Evolutionary conservation across 1,140 invertebrate genomes (phyloP).

Genomic region (Oscheius sp.): DNA sequence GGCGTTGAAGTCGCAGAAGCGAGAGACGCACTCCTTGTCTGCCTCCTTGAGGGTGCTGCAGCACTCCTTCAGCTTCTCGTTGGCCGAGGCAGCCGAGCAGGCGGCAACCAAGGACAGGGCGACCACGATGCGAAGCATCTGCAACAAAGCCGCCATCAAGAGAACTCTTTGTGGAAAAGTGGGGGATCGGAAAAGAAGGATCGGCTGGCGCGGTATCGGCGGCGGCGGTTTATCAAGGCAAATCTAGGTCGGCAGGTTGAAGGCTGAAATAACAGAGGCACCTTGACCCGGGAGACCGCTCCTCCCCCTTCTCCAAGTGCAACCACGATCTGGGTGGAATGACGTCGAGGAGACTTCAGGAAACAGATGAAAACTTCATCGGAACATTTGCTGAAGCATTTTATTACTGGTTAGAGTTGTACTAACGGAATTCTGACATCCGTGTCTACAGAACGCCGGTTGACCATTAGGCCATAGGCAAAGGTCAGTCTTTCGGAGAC

Average conservation of each 20-base stretch:
- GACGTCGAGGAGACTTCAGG: no score
- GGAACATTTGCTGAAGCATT: no score
- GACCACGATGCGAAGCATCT: slow-evolving; percentile 20
- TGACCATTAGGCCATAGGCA: neutral
- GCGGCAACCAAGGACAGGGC: slow-evolving; percentile 2
- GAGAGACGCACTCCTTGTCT: slow-evolving; percentile 55
- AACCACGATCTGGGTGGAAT: no score
- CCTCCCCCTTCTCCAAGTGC: no score
- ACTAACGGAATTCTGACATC: no score
- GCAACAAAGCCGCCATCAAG: neutral
- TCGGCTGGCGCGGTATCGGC: neutral
- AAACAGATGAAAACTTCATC: no score
- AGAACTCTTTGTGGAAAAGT: neutral
- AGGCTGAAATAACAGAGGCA: slow-evolving; percentile 8
- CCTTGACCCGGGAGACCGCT: neutral
- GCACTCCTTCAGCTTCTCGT: slow-evolving; percentile 58
- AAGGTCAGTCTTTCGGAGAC: neutral
- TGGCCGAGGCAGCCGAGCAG: slow-evolving; percentile 42
- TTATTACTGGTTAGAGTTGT: no score
- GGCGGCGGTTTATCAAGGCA: slow-evolving; percentile 2
- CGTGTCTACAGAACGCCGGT: neutral
- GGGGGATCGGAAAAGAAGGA: neutral
- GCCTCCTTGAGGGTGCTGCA: slow-evolving; percentile 51
- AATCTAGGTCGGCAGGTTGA: neutral
- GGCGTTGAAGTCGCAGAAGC: slow-evolving; percentile 61